These are phyloP conservation scores for Saguinus midas DNA, from an alignment of 2,113 vertebrate species.

Conservation along the genomic window DNA sequence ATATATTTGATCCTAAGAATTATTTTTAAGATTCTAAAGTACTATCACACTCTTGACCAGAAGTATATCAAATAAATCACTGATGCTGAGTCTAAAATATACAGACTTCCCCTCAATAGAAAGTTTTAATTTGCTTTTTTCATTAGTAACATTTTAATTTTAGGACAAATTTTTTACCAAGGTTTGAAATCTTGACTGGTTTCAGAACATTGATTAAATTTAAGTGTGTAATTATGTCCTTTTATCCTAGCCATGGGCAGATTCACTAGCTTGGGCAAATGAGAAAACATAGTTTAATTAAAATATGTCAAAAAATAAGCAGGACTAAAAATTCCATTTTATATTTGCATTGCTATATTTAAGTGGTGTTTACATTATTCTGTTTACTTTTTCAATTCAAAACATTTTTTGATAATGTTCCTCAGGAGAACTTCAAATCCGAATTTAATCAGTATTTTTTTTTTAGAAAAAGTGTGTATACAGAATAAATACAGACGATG, in stretches of 20 bases:
- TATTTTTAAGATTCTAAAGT: neutral
- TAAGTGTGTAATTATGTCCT: too few relatives aligned
- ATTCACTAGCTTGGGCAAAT: slow-evolving; percentile 64
- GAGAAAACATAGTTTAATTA: slow-evolving; percentile 78
- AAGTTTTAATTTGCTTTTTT: slow-evolving; percentile 26
- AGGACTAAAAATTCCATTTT: slow-evolving; percentile 47
- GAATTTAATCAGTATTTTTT: neutral
- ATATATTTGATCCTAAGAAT: neutral
- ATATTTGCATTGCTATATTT: slow-evolving; percentile 17
- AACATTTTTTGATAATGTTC: neutral
- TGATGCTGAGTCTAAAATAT: neutral
- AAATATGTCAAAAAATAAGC: slow-evolving; percentile 67
- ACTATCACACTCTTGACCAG: neutral
- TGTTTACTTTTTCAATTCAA: neutral
- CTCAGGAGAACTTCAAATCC: neutral
- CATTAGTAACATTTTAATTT: neutral
- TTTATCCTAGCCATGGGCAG: neutral
- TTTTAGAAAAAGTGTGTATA: neutral
- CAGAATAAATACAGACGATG: slow-evolving; percentile 24
- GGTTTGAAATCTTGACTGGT: slow-evolving; percentile 33
- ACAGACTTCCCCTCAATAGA: neutral
- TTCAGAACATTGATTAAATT: slow-evolving; percentile 47
- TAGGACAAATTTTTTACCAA: slow-evolving; percentile 28
- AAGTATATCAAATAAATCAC: slow-evolving; percentile 35
- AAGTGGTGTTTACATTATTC: neutral